These are phyloP conservation scores for Labeo catla DNA, from an alignment of 2,113 vertebrate genomes.

Conservation along the genomic window DNA sequence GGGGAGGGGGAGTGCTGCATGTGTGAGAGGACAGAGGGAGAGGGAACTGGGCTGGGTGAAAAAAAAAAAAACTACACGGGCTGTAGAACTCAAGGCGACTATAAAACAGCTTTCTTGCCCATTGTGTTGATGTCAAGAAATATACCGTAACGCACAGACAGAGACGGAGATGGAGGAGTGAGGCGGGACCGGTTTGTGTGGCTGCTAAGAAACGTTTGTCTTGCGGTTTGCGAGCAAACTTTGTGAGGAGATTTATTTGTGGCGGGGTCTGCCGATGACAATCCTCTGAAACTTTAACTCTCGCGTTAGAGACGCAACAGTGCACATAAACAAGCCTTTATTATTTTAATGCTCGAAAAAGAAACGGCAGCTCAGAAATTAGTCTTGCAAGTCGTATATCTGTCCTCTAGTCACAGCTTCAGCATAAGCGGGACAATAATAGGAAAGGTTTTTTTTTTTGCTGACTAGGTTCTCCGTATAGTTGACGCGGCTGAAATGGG, in stretches of 20 bases:
- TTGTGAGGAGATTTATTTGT: conserved; percentile 38
- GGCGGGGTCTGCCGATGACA: conserved; percentile 25
- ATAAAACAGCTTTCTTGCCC: conserved; percentile 71
- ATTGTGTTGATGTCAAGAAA: conserved; percentile 60
- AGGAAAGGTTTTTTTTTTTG: not conserved
- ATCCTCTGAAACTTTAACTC: conserved; percentile 20
- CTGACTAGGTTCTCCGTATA: not conserved
- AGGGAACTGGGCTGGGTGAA: conserved; percentile 61
- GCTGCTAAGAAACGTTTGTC: conserved; percentile 16
- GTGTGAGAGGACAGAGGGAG: conserved; percentile 30
- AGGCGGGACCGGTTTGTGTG: conserved; percentile 36
- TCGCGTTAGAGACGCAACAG: not conserved
- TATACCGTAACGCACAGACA: conserved; percentile 58
- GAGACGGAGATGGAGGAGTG: conserved; percentile 55
- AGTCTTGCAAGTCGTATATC: not conserved
- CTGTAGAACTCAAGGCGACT: conserved; percentile 66
- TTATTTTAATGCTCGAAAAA: conserved; percentile 8
- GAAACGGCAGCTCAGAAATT: not conserved
- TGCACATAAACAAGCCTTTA: conserved; percentile 8
- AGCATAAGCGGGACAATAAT: not conserved
- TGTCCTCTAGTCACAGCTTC: not conserved
- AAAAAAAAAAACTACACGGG: conserved; percentile 45
- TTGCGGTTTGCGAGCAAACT: conserved; percentile 31
- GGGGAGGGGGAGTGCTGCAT: conserved; percentile 20
- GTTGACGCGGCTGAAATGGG: conserved; percentile 69